These are phyloP conservation scores for Somateria mollissima DNA, from an alignment of 2,797 vertebrate species.

Conservation along the genomic window DNA sequence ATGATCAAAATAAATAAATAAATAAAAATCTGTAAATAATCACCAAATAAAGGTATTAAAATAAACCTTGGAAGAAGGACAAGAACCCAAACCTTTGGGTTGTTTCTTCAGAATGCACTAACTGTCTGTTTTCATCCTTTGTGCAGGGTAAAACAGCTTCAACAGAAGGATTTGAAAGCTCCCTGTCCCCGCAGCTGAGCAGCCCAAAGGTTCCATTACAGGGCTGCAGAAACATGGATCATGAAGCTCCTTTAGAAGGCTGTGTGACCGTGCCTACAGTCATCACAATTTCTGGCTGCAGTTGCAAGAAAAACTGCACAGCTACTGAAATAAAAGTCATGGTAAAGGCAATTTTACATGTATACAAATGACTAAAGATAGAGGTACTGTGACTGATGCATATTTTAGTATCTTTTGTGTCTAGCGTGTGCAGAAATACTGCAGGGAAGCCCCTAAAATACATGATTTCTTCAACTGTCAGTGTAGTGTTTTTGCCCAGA, in stretches of 20 bases:
- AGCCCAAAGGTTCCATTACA: not conserved
- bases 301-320: not conserved
- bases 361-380: not conserved
- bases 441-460: slow-evolving; percentile 53
- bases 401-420: not conserved
- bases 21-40: not conserved
- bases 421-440: not conserved
- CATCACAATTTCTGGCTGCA: not conserved
- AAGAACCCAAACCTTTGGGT: not conserved
- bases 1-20: not conserved
- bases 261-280: not conserved
- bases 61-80: not conserved
- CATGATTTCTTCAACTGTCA: slow-evolving; percentile 17
- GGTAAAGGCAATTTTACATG: not conserved
- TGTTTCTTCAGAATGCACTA: not conserved
- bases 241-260: not conserved
- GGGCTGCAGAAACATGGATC: not conserved
- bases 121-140: not conserved
- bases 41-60: not conserved
- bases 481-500: not conserved
- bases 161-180: not conserved
- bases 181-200: not conserved
- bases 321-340: not conserved
- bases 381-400: not conserved
- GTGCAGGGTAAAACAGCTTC: not conserved